These are phyloP conservation scores for Bergia sp. DNA, from an alignment of 92 coral and sea anemone genomes.

Conservation along the genomic window DNA sequence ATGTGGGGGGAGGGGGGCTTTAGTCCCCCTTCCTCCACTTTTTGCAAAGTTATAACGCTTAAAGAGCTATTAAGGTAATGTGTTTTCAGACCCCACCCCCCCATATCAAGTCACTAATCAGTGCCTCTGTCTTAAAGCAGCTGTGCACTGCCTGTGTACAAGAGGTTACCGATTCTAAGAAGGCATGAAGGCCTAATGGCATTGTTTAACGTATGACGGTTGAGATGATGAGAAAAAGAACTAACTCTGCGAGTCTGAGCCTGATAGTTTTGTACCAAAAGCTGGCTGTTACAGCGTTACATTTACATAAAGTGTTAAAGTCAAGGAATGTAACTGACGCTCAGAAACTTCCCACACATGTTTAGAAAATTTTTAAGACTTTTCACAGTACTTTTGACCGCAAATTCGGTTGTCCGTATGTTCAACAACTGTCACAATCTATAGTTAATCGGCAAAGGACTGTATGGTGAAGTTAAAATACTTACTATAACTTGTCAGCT, in stretches of 20 bases:
- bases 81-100: no score
- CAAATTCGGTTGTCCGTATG: background rate
- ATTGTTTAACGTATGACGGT: background rate
- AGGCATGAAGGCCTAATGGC: background rate
- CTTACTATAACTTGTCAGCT: conserved; percentile 29
- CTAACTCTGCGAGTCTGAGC: background rate
- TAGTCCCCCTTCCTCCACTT: no score
- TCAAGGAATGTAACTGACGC: background rate
- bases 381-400: no score
- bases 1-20: no score
- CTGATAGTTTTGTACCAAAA: background rate
- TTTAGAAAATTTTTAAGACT: no score
- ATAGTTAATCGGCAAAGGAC: background rate
- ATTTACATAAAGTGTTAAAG: background rate
- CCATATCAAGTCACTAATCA: no score
- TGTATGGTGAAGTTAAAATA: background rate
- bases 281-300: background rate
- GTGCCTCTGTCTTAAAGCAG: no score
- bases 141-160: no score
- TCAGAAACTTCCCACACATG: background rate
- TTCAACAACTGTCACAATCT: background rate
- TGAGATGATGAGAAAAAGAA: background rate
- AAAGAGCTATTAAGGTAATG: no score
- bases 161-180: no score
- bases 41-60: no score